Conservation (phyloP, 1,140 invertebrate species). For the Cataglyphis hispanica region DNA sequence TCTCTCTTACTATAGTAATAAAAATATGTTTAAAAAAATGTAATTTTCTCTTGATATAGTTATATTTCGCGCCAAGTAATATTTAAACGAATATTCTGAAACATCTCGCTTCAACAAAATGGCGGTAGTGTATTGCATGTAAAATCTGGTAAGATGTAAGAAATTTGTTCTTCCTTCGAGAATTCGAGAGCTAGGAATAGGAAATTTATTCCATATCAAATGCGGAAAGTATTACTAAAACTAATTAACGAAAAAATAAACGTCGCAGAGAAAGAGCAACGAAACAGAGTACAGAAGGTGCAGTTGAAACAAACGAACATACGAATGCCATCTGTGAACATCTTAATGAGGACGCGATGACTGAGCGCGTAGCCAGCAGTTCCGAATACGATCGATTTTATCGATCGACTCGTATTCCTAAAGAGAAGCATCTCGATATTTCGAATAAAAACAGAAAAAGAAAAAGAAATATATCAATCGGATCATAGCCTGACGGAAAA, state of each 20-base stretch:
- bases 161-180: neutral
- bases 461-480: neutral
- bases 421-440: neutral
- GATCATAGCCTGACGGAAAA: neutral
- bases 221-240: too few species aligned
- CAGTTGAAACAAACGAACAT: constrained; percentile 13
- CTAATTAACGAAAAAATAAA: neutral
- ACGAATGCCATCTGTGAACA: constrained; percentile 80
- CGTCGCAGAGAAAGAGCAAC: neutral
- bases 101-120: neutral
- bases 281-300: neutral
- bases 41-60: neutral
- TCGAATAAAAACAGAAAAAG: constrained; percentile 1
- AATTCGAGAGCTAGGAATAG: too few species aligned
- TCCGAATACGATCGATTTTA: constrained; percentile 62
- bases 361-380: constrained; percentile 34
- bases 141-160: neutral
- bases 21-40: neutral
- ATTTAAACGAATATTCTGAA: neutral
- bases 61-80: neutral
- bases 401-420: neutral
- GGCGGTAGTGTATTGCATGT: neutral
- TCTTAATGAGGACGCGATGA: constrained; percentile 20
- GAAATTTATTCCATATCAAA: too few species aligned
- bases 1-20: neutral